These are phyloP conservation scores for Sialia sialis DNA, from an alignment of 2,113 vertebrate species.

Conservation along the genomic window DNA sequence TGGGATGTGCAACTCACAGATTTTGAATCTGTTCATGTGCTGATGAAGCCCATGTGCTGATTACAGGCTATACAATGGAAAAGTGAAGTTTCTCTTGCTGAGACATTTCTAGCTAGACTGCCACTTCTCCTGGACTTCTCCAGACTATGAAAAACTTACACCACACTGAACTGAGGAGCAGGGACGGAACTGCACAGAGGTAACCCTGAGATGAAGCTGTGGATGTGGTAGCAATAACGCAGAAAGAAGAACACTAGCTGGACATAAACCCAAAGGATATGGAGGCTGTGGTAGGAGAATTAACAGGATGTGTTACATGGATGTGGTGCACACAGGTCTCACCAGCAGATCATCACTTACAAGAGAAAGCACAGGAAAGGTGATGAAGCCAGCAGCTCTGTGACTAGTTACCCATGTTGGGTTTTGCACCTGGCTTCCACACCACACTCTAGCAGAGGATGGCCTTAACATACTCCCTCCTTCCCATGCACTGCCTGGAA, in stretches of 20 bases:
- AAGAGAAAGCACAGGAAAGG: not conserved
- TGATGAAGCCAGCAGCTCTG: not conserved
- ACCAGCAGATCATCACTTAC: not conserved
- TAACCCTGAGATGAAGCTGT: not conserved
- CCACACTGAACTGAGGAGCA: not conserved
- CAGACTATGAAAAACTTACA: not conserved
- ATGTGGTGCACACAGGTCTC: not conserved
- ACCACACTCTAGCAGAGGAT: fast-evolving
- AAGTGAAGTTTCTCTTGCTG: not conserved
- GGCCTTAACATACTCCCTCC: not conserved
- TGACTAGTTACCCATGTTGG: not conserved
- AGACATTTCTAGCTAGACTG: not conserved
- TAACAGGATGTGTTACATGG: not conserved
- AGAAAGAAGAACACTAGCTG: not conserved
- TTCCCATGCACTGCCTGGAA: not conserved
- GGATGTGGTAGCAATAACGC: not conserved
- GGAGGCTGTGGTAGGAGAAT: not conserved
- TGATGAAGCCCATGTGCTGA: not conserved
- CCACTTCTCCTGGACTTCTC: not conserved
- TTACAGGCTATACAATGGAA: not conserved
- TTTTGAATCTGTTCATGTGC: not conserved
- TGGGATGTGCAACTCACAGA: not conserved
- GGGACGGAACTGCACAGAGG: not conserved
- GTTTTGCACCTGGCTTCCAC: not conserved
- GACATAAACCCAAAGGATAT: not conserved